phyloP scores from a whole-genome alignment of 2,113 vertebrate species.

The Hypanus sabinus region DNA sequence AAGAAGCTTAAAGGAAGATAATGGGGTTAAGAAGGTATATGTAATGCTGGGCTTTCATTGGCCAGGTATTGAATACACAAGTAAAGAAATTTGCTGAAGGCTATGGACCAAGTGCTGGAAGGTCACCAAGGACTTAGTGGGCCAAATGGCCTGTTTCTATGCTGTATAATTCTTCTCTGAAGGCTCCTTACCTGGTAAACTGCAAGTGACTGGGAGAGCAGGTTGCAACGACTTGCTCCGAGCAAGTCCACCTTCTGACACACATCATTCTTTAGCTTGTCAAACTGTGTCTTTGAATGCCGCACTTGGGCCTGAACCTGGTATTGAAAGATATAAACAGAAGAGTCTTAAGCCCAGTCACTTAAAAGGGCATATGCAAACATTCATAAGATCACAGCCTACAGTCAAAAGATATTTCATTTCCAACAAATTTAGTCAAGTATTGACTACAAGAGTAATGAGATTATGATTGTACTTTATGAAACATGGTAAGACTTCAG shows the following conservation, averaged over 20 bases:
- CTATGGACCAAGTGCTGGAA: too few relatives aligned
- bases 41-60: too few relatives aligned
- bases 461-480: too few relatives aligned
- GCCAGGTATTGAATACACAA: too few relatives aligned
- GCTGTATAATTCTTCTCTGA: neutral
- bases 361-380: neutral
- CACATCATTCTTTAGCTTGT: constrained; percentile 72
- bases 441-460: too few relatives aligned
- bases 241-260: constrained; percentile 77
- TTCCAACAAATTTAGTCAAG: neutral
- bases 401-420: neutral
- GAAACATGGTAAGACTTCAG: too few relatives aligned
- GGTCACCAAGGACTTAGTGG: too few relatives aligned
- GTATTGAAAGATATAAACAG: constrained; percentile 13
- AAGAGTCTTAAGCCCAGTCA: neutral
- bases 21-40: too few relatives aligned
- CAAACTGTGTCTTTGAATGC: constrained; percentile 65
- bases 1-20: too few relatives aligned
- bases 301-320: constrained; percentile 70
- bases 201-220: constrained; percentile 70
- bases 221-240: constrained; percentile 68
- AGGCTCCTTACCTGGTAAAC: constrained; percentile 56
- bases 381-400: neutral
- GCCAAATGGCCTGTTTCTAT: too few relatives aligned
- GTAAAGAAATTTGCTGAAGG: too few relatives aligned